Percentiles rank a stretch among this genome's conserved stretches.
These are phyloP conservation scores for Picus viridis DNA, from an alignment of 2,797 vertebrate genomes.

Conservation along the genomic window DNA sequence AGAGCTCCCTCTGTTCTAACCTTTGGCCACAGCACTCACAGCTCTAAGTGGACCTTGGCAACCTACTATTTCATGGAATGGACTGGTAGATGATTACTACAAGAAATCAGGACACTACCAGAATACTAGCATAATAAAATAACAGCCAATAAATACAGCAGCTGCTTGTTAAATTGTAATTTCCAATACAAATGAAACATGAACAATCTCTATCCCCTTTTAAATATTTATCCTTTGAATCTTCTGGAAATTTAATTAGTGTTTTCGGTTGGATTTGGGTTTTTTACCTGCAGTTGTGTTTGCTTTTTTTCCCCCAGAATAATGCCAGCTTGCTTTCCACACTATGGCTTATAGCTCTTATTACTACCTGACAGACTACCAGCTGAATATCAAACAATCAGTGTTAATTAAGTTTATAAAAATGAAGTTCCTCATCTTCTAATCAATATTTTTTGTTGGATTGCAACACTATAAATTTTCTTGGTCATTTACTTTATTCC, in stretches of 20 bases:
- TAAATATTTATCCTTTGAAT: not conserved
- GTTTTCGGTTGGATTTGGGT: not conserved
- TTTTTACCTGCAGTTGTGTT: accelerated
- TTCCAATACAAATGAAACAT: not conserved
- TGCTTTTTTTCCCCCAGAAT: not conserved
- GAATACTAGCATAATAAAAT: constrained; percentile 36
- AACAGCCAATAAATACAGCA: constrained; percentile 28
- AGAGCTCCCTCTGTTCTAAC: not conserved
- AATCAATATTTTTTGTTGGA: constrained; percentile 74
- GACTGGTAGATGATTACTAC: constrained; percentile 13
- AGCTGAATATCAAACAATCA: constrained; percentile 62
- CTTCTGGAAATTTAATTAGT: constrained; percentile 20
- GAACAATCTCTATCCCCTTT: not conserved
- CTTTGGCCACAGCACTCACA: not conserved
- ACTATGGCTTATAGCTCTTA: constrained; percentile 9
- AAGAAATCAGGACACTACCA: constrained; percentile 18
- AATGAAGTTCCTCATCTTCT: constrained; percentile 64
- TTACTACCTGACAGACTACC: constrained; percentile 50
- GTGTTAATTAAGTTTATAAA: constrained; percentile 76
- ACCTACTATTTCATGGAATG: not conserved
- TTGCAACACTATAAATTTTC: constrained; percentile 69
- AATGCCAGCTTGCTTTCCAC: not conserved
- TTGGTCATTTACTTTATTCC: constrained; percentile 54
- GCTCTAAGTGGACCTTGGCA: not conserved
- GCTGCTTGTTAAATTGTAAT: constrained; percentile 10